These are phyloP conservation scores for Tillus elongatus DNA, from an alignment of 2,888 invertebrate genomes.

Conservation along the genomic window DNA sequence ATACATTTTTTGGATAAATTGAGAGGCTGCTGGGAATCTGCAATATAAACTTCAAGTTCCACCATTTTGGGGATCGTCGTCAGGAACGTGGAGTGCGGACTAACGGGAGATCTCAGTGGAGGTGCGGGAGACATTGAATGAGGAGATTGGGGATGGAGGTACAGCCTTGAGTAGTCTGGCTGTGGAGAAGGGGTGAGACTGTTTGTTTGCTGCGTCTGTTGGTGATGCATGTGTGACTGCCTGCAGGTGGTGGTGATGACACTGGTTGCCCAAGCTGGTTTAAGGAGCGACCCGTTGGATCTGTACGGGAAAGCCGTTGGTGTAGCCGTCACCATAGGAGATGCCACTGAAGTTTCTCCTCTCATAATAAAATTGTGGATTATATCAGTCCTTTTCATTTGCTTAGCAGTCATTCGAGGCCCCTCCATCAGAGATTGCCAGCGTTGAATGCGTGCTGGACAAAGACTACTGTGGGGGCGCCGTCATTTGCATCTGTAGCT, in stretches of 20 bases:
- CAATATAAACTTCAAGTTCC: conserved; percentile 76
- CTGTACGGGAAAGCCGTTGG: conserved; percentile 43
- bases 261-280: conserved; percentile 47
- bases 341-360: conserved; percentile 50
- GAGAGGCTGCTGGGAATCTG: conserved; percentile 72
- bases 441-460: conserved; percentile 79
- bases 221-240: too few relatives aligned
- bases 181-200: conserved; percentile 30
- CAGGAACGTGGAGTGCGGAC: conserved; percentile 42
- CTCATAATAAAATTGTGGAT: conserved; percentile 89
- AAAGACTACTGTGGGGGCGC: conserved; percentile 52
- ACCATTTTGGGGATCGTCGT: conserved; percentile 47
- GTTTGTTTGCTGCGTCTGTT: conserved; percentile 39
- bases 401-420: conserved; percentile 89
- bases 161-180: conserved; percentile 42
- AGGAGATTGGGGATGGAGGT: conserved; percentile 39
- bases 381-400: conserved; percentile 83
- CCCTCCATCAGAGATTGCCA: conserved; percentile 85
- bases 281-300: conserved; percentile 28
- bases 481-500: conserved; percentile 28
- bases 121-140: conserved; percentile 42
- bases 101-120: conserved; percentile 40
- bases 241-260: conserved; percentile 55
- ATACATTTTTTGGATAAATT: conserved; percentile 85
- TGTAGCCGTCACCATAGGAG: conserved; percentile 46